phyloP scores from a whole-genome alignment of 2,113 vertebrate species.

The Suricata suricatta region DNA sequence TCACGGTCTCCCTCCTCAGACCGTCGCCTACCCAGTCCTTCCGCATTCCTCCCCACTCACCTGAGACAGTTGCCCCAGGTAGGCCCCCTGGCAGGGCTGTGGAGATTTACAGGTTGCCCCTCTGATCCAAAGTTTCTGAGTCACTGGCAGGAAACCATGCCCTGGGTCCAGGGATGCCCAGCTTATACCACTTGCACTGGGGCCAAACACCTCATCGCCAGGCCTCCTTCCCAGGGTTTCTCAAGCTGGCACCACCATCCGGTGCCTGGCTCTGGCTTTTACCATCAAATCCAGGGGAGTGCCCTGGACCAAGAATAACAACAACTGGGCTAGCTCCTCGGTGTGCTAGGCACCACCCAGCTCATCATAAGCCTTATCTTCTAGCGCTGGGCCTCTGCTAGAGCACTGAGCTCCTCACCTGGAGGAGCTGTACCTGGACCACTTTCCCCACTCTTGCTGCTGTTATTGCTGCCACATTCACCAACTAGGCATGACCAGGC shows the following conservation, averaged over 20 bases:
- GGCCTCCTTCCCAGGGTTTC: neutral
- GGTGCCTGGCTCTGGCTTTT: neutral
- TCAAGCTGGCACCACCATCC: neutral
- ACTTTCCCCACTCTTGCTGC: neutral
- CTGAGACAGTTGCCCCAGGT: neutral
- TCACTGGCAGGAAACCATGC: neutral
- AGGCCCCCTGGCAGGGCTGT: neutral
- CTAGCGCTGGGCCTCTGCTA: neutral
- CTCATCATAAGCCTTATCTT: neutral
- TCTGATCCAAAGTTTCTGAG: neutral
- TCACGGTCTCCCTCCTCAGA: neutral
- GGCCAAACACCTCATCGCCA: neutral
- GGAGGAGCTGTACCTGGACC: neutral
- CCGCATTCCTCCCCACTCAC: conserved; percentile 22
- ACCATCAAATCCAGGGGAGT: neutral
- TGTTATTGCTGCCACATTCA: neutral
- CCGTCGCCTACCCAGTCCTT: neutral
- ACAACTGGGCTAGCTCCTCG: neutral
- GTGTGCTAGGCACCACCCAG: neutral
- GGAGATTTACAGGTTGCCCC: neutral
- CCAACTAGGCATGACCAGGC: neutral
- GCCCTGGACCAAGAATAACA: neutral
- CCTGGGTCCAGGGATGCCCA: neutral
- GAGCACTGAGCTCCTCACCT: neutral
- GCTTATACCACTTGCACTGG: neutral